Evolutionary conservation across 23 tunicate species (phyloP), one percentile per base, ranked within the genome.

Genomic region (Aplidium turbinatum): DNA sequence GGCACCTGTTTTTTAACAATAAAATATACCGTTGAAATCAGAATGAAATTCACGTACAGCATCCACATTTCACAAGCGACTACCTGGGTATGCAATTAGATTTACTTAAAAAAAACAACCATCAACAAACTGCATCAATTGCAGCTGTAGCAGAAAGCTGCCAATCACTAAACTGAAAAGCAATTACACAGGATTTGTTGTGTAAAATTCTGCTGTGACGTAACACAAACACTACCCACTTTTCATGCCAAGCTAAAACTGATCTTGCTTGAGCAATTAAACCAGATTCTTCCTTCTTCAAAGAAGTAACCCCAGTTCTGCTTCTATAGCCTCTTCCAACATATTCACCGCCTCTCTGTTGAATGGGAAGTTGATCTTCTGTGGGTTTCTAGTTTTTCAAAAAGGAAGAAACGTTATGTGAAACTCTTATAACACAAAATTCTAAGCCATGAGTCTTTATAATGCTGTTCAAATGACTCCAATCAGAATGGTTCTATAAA

Each of bases 201-300:
- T 11, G 19, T 16, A 16, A 21, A 6, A 6, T 18, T 13, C 62
- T 11, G 23, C 24, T n/a, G n/a, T n/a, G n/a, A n/a, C n/a, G n/a
- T n/a, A n/a, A n/a, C n/a, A n/a, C n/a, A n/a, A 2, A 38, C 26
- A 0, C 26, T 1, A 26, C 38, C 35, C 55, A 83, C 91, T 77
- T 83, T n/a, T 91, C 97, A 74, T 91, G 91, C 97, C 97, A 91
- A n/a, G 97, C 91, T 13, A 91, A 65, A 11, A 91, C 79, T 2
- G 91, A 79, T 68, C 90, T 63, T 26, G 97, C 91, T 79, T 91
- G 97, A 1, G 97, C 97, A 11, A 84, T 86, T 0, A 91, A 20
- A 22, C 97, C 97, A 31, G 97, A 66, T 60, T 91, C 82, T 47
- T 78, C 53, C 1, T 57, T 58, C 30, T 40, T 48, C n/a, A 91